These are phyloP conservation scores for Myripristis jacobus DNA, from an alignment of 2,797 vertebrate genomes.

Conservation along the genomic window DNA sequence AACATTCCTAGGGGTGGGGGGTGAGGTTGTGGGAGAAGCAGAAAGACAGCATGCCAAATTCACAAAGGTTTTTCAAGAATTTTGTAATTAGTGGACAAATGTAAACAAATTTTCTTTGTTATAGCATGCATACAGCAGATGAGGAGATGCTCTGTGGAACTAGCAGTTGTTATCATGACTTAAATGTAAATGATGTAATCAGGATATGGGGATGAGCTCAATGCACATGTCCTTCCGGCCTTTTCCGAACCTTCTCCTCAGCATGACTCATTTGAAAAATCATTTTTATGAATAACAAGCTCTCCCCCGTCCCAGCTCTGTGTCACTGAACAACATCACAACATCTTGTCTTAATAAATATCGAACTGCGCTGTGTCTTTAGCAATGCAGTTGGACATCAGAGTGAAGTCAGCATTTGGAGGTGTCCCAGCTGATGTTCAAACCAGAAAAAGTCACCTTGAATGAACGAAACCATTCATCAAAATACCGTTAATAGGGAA, in stretches of 20 bases:
- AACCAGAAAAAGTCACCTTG: constrained; percentile 54
- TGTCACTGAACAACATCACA: constrained; percentile 66
- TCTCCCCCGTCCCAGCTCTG: constrained; percentile 34
- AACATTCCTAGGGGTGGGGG: constrained; percentile 11
- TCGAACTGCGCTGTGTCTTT: constrained; percentile 71
- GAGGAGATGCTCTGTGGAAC: constrained; percentile 29
- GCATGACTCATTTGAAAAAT: constrained; percentile 69
- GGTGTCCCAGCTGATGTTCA: constrained; percentile 64
- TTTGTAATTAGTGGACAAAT: background rate
- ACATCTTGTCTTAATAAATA: constrained; percentile 75
- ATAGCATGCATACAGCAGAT: background rate
- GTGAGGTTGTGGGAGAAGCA: too few species aligned
- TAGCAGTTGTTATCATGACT: constrained; percentile 16
- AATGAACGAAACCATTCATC: constrained; percentile 69
- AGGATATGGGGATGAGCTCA: constrained; percentile 55
- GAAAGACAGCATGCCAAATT: background rate
- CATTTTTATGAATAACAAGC: constrained; percentile 70
- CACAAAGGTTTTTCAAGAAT: background rate
- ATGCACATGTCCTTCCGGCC: constrained; percentile 52
- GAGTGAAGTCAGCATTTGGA: constrained; percentile 75
- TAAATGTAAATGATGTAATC: constrained; percentile 43
- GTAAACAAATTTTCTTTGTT: too few species aligned
- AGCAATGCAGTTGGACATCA: constrained; percentile 66
- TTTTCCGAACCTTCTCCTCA: constrained; percentile 40
- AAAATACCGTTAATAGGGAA: constrained; percentile 40